phyloP scores from a whole-genome alignment of 2,888 invertebrate genomes.

The Rotaria socialis region DNA sequence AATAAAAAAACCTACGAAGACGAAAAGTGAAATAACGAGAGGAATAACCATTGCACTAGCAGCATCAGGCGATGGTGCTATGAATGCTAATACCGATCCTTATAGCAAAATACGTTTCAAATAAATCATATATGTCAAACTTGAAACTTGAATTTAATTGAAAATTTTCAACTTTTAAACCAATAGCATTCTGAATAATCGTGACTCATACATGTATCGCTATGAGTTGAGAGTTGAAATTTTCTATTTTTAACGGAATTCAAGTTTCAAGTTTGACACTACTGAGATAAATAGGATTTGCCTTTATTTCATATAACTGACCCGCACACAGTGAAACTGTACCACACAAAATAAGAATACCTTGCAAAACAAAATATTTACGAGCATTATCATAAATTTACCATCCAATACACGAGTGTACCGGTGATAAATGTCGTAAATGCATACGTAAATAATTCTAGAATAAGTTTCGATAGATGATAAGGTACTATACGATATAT shows the following conservation, averaged over 20 bases:
- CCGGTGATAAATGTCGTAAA: conserved; percentile 77
- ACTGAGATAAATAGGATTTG: no score
- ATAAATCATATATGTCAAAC: no score
- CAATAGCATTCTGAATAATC: no score
- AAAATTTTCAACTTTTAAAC: no score
- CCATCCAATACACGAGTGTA: conserved; percentile 78
- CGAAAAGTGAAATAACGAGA: conserved; percentile 71
- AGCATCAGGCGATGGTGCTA: not conserved
- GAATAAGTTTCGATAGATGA: conserved; percentile 52
- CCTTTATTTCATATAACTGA: no score
- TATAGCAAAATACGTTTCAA: no score
- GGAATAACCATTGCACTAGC: not conserved
- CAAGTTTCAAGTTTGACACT: no score
- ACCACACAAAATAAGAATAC: conserved; percentile 73
- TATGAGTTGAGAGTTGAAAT: no score
- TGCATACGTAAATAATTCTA: conserved; percentile 73
- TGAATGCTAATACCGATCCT: not conserved
- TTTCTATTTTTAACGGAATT: no score
- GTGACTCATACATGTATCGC: no score
- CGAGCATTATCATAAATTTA: conserved; percentile 45
- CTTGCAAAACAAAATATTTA: conserved; percentile 58
- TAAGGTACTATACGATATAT: conserved; percentile 54
- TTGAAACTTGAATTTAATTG: no score
- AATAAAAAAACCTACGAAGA: conserved; percentile 91
- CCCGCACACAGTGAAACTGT: conserved; percentile 79